These are phyloP conservation scores for Sturnira hondurensis DNA, from an alignment of 2,113 vertebrate genomes.

Conservation along the genomic window DNA sequence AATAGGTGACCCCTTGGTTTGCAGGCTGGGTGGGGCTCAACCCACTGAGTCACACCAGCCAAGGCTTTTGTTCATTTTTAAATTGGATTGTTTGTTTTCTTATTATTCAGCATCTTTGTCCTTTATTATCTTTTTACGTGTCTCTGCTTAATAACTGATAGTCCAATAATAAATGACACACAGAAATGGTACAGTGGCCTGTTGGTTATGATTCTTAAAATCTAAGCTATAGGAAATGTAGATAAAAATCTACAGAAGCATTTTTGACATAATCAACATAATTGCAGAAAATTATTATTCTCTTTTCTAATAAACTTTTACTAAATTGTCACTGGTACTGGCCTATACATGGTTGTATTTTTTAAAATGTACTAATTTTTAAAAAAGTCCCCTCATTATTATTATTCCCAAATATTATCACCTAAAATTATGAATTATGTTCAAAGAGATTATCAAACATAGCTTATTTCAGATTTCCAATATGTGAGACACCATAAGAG, in stretches of 20 bases:
- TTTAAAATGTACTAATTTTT: not conserved
- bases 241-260: not conserved
- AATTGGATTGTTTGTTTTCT: not conserved
- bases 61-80: not conserved
- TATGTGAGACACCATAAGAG: not conserved
- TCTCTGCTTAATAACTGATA: not conserved
- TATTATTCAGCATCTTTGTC: not conserved
- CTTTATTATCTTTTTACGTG: not conserved
- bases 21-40: too few relatives aligned
- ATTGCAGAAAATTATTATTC: not conserved
- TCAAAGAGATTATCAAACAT: not conserved
- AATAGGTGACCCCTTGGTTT: too few relatives aligned
- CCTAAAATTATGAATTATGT: not conserved
- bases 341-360: not conserved
- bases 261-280: not conserved
- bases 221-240: not conserved
- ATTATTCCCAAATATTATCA: not conserved
- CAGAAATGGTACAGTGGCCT: not conserved
- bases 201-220: not conserved
- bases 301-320: not conserved
- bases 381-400: not conserved
- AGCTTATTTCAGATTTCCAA: not conserved
- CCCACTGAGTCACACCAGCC: too few relatives aligned
- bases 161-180: not conserved
- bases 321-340: not conserved